Evolutionary conservation across 2,888 invertebrate species (phyloP), one percentile per base, ranked within the genome.

Genomic region (Trissoscelio sp.): DNA sequence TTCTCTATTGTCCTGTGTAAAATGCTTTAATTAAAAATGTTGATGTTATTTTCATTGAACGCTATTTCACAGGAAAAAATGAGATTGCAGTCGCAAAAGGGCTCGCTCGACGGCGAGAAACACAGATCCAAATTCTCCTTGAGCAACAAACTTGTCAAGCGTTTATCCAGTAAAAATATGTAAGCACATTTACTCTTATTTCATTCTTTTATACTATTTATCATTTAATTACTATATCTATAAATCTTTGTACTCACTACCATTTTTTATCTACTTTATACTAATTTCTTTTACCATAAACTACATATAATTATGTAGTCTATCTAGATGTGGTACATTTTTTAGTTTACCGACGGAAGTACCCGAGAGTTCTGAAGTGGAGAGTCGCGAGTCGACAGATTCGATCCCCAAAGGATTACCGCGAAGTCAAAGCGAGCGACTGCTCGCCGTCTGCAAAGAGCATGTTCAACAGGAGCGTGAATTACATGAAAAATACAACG

Each of bases 401-500:
- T 93, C 92, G 88, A 90, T 93, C 79, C 88, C 92, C 69, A 89
- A 92, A 82, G 92, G 92, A 11, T 86, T 94, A 28, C 94, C 94
- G 0, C 92, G 94, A 78, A 95, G 94, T 84, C 94, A 94, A 79
- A 94, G 94, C 5, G 95, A 95, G 84, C 92, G 95, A 4, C 87
- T 95, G 67, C 89, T 95, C 39, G 93, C 93, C 0, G 93, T 94
- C 0, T 94, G 93, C 85, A 93, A 93, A 70, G 95, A 96, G 82
- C 95, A 96, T 80, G 93, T 95, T 34, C 92, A 93, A 28, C 94
- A 94, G 75, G 96, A 96, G 90, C 93, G 94, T 51, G 96, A 96
- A 81, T 91, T 98, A 81, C 94, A 96, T 57, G 95, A 97, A 89
- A 96, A 96, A 88, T 97, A 97, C 91, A 96, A 97, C 90, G 96